Conservation (phyloP, 2,797 vertebrate species). For the Leptoclinus maculatus region DNA sequence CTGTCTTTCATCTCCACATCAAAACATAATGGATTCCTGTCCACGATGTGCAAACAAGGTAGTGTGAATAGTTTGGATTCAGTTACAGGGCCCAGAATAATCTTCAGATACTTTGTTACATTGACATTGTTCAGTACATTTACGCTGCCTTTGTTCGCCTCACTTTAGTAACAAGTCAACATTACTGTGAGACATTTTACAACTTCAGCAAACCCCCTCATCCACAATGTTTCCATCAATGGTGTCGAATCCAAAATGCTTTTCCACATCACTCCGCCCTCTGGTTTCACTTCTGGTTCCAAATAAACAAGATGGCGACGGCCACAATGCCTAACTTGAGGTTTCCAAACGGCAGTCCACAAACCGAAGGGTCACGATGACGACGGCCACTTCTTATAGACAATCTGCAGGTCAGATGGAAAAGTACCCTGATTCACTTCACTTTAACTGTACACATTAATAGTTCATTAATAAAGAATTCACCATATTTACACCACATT, state of each 20-base stretch:
- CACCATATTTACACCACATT: neutral
- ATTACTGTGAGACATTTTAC: neutral
- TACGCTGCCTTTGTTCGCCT: neutral
- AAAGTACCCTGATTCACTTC: too few relatives aligned
- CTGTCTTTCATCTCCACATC: constrained; percentile 13
- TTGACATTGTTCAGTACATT: neutral
- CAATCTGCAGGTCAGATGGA: too few relatives aligned
- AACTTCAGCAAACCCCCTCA: neutral
- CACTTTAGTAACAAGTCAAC: neutral
- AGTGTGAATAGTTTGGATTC: neutral
- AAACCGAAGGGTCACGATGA: too few relatives aligned
- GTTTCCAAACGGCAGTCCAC: too few relatives aligned
- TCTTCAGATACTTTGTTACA: too few relatives aligned
- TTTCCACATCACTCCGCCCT: too few relatives aligned
- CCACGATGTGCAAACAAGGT: neutral
- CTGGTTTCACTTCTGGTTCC: too few relatives aligned
- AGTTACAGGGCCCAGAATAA: neutral
- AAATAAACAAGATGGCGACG: too few relatives aligned
- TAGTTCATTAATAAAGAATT: neutral
- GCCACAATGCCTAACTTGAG: too few relatives aligned
- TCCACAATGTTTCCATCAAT: neutral
- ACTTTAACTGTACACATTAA: too few relatives aligned
- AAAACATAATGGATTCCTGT: neutral
- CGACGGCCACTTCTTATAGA: too few relatives aligned
- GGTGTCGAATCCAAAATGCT: neutral